A percentile compares a stretch with the other conserved stretches of the same genome.
phyloP scores from a whole-genome alignment of 2,888 invertebrate species.

The Hirtodrosophila trivittata region DNA sequence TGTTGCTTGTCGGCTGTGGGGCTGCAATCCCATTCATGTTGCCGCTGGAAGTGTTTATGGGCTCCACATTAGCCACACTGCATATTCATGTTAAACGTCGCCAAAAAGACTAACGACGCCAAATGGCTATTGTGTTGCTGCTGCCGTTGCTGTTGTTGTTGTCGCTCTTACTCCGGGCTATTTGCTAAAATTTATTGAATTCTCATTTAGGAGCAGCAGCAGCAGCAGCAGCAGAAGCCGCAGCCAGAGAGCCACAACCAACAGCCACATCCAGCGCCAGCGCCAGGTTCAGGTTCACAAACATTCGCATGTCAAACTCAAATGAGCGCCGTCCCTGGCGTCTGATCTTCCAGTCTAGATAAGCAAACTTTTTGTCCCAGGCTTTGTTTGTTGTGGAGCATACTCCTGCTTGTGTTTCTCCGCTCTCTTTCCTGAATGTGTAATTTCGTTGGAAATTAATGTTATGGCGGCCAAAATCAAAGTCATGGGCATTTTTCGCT shows the following conservation, averaged over 20 bases:
- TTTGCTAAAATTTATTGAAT: conserved; percentile 81
- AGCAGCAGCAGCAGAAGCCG: conserved; percentile 14
- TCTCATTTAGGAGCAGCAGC: conserved; percentile 72
- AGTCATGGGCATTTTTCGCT: conserved; percentile 75
- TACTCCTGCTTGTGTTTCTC: conserved; percentile 21
- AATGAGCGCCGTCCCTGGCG: conserved; percentile 53
- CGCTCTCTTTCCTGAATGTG: conserved; percentile 50
- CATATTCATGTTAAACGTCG: conserved; percentile 81
- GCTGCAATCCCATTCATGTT: conserved; percentile 66
- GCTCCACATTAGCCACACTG: conserved; percentile 81
- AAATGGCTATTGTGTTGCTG: conserved; percentile 67
- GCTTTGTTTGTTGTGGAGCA: conserved; percentile 15
- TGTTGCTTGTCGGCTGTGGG: conserved; percentile 48
- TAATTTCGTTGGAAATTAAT: conserved; percentile 77
- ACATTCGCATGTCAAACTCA: conserved; percentile 58
- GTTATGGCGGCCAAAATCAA: conserved; percentile 80
- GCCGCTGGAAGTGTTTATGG: conserved; percentile 81
- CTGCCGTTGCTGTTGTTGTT: conserved; percentile 47
- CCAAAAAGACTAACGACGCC: conserved; percentile 72
- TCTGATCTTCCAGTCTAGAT: conserved; percentile 75
- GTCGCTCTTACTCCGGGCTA: conserved; percentile 37
- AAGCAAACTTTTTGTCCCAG: conserved; percentile 58
- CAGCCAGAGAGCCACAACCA: conserved; percentile 39
- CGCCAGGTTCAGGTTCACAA: conserved; percentile 29
- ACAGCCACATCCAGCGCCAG: conserved; percentile 20